Evolutionary conservation across 1,140 invertebrate genomes (phyloP), one percentile per base, ranked within the genome.

Genomic region (Globodera ellingtonae): DNA sequence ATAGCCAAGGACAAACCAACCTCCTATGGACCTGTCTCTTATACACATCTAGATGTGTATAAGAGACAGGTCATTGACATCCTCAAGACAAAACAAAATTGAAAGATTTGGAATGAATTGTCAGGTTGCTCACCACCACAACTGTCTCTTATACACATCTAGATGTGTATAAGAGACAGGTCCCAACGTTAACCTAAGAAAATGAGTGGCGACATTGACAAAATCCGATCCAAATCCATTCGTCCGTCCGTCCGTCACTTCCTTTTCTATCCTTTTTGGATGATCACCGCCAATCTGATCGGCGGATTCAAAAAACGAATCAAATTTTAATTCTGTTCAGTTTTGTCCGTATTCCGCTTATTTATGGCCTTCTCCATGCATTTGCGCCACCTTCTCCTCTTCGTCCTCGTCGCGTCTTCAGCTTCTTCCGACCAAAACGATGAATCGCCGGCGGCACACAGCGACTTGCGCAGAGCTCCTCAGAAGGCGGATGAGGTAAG

Each of bases 11-110:
- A 75, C 18, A 15, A 66, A 46, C n/a, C n/a, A n/a, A n/a, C 66
- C 96, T 98, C 84, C 97, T 92, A 91, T 99, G 98, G 4, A 99
- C 97, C n/a, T n/a, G n/a, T n/a, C n/a, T n/a, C n/a, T n/a, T n/a
- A n/a, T n/a, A n/a, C n/a, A n/a, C n/a, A n/a, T n/a, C n/a, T n/a
- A n/a, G n/a, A n/a, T n/a, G n/a, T n/a, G n/a, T n/a, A n/a, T n/a
- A n/a, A n/a, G n/a, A n/a, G n/a, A n/a, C n/a, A n/a, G n/a, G n/a
- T n/a, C n/a, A n/a, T n/a, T n/a, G n/a, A n/a, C n/a, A n/a, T n/a
- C n/a, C n/a, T n/a, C n/a, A n/a, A n/a, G n/a, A n/a, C n/a, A n/a
- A n/a, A n/a, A n/a, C n/a, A n/a, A n/a, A n/a, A n/a, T n/a, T n/a
- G n/a, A n/a, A n/a, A n/a, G n/a, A n/a, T n/a, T n/a, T n/a, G n/a